Conservation (phyloP, 2,113 vertebrate genomes). For the Phyllostomus discolor region DNA sequence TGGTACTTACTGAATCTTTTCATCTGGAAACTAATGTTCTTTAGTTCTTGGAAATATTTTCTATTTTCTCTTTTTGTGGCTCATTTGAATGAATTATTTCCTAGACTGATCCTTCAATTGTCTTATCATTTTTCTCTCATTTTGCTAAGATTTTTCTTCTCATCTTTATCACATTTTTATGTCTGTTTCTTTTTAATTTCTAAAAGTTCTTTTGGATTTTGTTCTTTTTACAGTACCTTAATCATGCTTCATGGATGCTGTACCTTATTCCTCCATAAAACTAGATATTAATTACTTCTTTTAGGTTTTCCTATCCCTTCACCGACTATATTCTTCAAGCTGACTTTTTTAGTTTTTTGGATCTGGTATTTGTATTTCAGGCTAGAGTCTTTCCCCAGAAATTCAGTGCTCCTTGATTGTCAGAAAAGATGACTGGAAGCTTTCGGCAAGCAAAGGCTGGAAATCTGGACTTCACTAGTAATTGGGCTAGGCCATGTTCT, state of each 20-base stretch:
- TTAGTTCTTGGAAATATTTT: neutral
- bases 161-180: neutral
- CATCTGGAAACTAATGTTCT: neutral
- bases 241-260: rapidly evolving
- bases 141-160: neutral
- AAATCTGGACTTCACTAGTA: neutral
- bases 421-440: neutral
- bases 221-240: neutral
- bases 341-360: neutral
- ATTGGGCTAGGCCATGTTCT: neutral
- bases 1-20: neutral
- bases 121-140: neutral
- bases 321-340: neutral
- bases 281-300: neutral
- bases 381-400: neutral
- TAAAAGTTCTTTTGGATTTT: neutral
- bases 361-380: neutral
- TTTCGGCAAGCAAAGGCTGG: neutral
- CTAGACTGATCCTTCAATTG: neutral
- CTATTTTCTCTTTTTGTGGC: neutral
- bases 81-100: neutral
- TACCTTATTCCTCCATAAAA: neutral
- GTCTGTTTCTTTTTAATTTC: neutral
- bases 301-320: neutral
- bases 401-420: neutral